These are phyloP conservation scores for Asarcornis scutulata DNA, from an alignment of 2,113 vertebrate species.

Conservation along the genomic window DNA sequence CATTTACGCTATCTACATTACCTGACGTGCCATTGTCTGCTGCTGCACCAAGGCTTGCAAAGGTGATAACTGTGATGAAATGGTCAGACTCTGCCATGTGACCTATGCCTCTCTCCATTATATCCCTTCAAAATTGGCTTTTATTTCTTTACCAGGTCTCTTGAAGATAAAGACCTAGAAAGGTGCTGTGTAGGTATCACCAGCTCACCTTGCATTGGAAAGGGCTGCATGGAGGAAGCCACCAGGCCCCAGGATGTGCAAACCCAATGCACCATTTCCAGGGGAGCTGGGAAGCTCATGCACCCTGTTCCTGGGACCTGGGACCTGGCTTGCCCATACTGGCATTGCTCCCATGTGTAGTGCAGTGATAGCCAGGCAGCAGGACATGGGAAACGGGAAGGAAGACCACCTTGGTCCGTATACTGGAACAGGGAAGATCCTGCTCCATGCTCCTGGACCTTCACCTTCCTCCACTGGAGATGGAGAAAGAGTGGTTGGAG, in stretches of 20 bases:
- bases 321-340: neutral
- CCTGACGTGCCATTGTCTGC: neutral
- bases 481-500: rapidly evolving
- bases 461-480: neutral
- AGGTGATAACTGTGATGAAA: neutral
- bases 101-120: slow-evolving; percentile 40
- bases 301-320: too few relatives aligned
- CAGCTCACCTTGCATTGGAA: neutral
- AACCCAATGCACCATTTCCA: neutral
- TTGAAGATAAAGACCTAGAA: neutral
- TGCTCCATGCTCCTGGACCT: neutral
- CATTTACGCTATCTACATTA: neutral
- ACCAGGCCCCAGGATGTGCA: neutral
- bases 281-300: too few relatives aligned
- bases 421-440: neutral
- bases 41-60: neutral
- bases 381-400: neutral
- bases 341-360: neutral
- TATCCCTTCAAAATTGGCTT: slow-evolving; percentile 23
- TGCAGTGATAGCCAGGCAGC: neutral
- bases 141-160: neutral
- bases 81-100: rapidly evolving
- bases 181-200: neutral
- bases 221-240: neutral
- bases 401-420: neutral